Conservation (phyloP, 2,888 invertebrate genomes). For the Tipula helvola region DNA sequence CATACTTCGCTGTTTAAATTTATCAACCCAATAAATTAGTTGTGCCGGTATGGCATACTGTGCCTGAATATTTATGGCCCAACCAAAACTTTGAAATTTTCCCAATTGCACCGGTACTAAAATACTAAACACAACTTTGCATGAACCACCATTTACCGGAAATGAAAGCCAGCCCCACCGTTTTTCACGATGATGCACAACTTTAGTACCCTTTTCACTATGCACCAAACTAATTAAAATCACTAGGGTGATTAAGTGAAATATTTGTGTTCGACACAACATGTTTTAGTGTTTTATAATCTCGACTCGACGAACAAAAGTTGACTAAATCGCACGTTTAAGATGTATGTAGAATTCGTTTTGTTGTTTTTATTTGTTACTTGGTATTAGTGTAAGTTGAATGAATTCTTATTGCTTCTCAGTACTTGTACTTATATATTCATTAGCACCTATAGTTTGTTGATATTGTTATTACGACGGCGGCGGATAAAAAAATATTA, state of each 20-base stretch:
- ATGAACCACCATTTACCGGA: not conserved
- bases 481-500: not conserved
- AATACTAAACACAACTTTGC: not conserved
- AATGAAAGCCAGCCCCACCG: not conserved
- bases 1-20: not conserved
- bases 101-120: constrained; percentile 1
- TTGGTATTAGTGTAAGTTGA: not conserved
- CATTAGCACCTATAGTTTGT: not conserved
- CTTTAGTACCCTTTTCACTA: not conserved
- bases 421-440: not conserved
- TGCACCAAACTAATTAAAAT: not conserved
- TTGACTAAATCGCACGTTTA: not conserved
- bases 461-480: not conserved
- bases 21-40: not conserved
- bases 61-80: constrained; percentile 12
- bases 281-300: not conserved
- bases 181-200: not conserved
- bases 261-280: not conserved
- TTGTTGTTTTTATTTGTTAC: not conserved
- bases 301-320: not conserved
- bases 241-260: not conserved
- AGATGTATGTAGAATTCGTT: not conserved
- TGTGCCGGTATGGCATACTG: not conserved
- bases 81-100: constrained; percentile 11
- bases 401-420: not conserved